Evolutionary conservation across 2,113 vertebrate species (phyloP).

Genomic region (Parus major): DNA sequence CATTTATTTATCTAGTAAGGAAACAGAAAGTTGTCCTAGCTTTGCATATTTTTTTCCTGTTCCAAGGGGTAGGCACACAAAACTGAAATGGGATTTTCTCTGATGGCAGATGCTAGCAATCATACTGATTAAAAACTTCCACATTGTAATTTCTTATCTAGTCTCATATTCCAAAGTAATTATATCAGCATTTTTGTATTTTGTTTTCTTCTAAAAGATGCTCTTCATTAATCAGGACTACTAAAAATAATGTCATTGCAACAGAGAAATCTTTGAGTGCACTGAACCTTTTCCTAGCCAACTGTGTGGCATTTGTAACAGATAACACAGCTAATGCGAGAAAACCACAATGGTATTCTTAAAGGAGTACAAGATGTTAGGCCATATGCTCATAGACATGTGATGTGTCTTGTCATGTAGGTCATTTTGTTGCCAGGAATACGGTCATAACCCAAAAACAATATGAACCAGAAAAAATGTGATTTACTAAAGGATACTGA

Average conservation of each 20-base stretch:
- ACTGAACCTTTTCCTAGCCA: not conserved
- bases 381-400: not conserved
- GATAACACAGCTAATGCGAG: not conserved
- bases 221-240: not conserved
- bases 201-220: not conserved
- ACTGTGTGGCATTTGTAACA: not conserved
- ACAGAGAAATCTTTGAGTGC: not conserved
- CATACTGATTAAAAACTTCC: not conserved
- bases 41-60: not conserved
- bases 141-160: not conserved
- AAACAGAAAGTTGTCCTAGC: not conserved
- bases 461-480: not conserved
- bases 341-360: slow-evolving; percentile 15
- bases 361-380: slow-evolving; percentile 16
- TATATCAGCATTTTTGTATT: not conserved
- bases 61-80: not conserved
- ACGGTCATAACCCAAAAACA: not conserved
- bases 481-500: not conserved
- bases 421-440: not conserved
- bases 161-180: not conserved
- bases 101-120: not conserved
- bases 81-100: not conserved
- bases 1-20: not conserved
- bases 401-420: not conserved
- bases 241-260: not conserved